Base-by-base conservation (phyloP, 2,888 invertebrate species). In the Ptycholaimellus sp. region DNA sequence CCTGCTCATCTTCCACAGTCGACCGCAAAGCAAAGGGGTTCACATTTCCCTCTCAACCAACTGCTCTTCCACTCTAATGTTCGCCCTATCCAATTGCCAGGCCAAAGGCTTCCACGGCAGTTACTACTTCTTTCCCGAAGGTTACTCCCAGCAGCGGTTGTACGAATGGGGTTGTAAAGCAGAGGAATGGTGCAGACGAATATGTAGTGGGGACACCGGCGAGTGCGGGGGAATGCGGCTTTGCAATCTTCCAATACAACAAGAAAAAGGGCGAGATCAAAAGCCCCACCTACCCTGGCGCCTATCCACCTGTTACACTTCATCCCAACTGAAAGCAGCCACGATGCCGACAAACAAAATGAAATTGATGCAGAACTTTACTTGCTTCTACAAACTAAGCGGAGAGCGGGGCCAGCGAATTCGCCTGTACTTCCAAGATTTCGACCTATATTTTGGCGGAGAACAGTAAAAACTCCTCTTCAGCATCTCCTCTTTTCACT, bases 261-360 rank as follows among this genome's bases (percentile, higher is more conserved):
- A 29, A 16, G n/a, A 13, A 16, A 29, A 74, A 73, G 45, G 93
- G 93, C 37, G 71, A 73, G 56, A 74, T 96, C 54, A 68, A 83
- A 56, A 85, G 93, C 41, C 90, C 93, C 44, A 96, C 96, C 44
- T 96, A 96, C 69, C 96, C 96, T 43, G 96, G 96, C 49, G 76
- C 83, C 54, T 99, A 96, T 68, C 93, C 96, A 49, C 39, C 37
- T 25, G 46, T 46, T 30, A 38, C n/a, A n/a, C n/a, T n/a, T n/a
- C n/a, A n/a, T n/a, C n/a, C n/a, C n/a, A n/a, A n/a, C n/a, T n/a
- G n/a, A n/a, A n/a, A n/a, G n/a, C n/a, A n/a, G n/a, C n/a, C n/a
- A n/a, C n/a, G n/a, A n/a, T n/a, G n/a, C n/a, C n/a, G n/a, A n/a
- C n/a, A n/a, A n/a, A 20, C 29, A 35, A 14, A 35, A 44, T 25